These are phyloP conservation scores for Andrena praecox DNA, from an alignment of 2,888 invertebrate species.

Conservation along the genomic window DNA sequence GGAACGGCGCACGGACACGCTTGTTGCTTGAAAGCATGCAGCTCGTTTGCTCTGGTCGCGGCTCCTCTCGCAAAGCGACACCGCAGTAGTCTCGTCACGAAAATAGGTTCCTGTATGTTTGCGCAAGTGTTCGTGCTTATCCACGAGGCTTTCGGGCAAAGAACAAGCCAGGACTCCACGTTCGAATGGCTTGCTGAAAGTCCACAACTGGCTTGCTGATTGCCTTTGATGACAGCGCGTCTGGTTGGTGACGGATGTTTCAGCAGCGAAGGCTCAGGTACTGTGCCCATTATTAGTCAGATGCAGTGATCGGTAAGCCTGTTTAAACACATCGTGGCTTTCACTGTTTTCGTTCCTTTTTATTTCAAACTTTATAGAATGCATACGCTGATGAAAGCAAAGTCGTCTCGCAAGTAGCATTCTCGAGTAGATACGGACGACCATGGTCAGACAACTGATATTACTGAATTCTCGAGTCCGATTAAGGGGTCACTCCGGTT, in stretches of 20 bases:
- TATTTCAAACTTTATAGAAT: neutral
- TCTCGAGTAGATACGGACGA: neutral
- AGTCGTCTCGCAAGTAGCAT: neutral
- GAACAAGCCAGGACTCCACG: neutral
- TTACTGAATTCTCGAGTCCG: neutral
- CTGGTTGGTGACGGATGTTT: too few relatives aligned
- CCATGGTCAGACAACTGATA: neutral
- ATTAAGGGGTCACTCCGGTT: neutral
- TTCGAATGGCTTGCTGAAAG: neutral
- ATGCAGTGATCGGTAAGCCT: too few relatives aligned
- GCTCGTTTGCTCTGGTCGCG: slow-evolving; percentile 6
- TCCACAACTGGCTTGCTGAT: neutral
- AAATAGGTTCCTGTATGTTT: slow-evolving; percentile 36
- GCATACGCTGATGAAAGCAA: neutral
- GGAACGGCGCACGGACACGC: slow-evolving; percentile 7
- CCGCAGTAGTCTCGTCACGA: slow-evolving; percentile 7
- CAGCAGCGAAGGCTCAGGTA: too few relatives aligned
- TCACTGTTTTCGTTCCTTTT: too few relatives aligned
- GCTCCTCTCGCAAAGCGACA: neutral
- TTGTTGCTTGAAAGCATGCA: slow-evolving; percentile 23
- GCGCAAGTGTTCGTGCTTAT: slow-evolving; percentile 11
- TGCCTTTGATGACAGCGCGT: slow-evolving; percentile 6
- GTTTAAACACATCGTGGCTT: too few relatives aligned
- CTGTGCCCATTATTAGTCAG: too few relatives aligned
- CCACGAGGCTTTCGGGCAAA: neutral